Conservation (phyloP, 2,888 invertebrate genomes). For the Drosophila prostipennis region DNA sequence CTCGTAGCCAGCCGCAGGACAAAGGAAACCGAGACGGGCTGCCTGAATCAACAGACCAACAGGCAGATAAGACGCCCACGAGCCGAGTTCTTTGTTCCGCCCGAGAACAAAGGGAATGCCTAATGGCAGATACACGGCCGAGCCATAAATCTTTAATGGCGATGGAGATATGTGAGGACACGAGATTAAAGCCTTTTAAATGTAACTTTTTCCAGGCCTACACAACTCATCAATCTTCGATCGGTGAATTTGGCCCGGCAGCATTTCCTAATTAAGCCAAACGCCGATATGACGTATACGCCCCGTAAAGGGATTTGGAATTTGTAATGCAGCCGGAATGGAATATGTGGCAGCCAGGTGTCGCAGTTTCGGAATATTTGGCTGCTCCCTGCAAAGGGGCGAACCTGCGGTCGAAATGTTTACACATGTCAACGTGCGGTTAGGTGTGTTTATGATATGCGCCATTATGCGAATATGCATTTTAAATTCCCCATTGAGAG, state of each 20-base stretch:
- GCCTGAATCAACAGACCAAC: constrained; percentile 41
- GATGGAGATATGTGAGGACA: constrained; percentile 15
- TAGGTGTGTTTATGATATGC: constrained; percentile 55
- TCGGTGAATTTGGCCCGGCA: not conserved
- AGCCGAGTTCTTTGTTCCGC: constrained; percentile 32
- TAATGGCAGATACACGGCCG: constrained; percentile 33
- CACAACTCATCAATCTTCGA: constrained; percentile 21
- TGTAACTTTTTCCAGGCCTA: not conserved
- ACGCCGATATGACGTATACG: constrained; percentile 4
- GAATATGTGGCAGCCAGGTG: constrained; percentile 1
- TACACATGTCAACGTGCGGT: constrained; percentile 61
- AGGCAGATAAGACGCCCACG: constrained; percentile 38
- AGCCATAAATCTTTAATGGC: constrained; percentile 26
- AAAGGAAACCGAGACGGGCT: constrained; percentile 5
- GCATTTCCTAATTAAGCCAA: constrained; percentile 28
- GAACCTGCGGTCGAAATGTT: constrained; percentile 40
- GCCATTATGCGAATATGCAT: constrained; percentile 25
- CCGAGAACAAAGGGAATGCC: constrained; percentile 34
- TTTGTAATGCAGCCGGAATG: constrained; percentile 9
- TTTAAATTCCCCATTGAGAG: constrained; percentile 20
- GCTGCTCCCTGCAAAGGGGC: not conserved
- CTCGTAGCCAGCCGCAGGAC: constrained; percentile 2
- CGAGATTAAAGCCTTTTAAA: constrained; percentile 13
- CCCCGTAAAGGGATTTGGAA: constrained; percentile 12
- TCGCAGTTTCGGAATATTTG: constrained; percentile 7